Conservation (phyloP, 2,888 invertebrate genomes). For the Pogonocherus hispidulus region DNA sequence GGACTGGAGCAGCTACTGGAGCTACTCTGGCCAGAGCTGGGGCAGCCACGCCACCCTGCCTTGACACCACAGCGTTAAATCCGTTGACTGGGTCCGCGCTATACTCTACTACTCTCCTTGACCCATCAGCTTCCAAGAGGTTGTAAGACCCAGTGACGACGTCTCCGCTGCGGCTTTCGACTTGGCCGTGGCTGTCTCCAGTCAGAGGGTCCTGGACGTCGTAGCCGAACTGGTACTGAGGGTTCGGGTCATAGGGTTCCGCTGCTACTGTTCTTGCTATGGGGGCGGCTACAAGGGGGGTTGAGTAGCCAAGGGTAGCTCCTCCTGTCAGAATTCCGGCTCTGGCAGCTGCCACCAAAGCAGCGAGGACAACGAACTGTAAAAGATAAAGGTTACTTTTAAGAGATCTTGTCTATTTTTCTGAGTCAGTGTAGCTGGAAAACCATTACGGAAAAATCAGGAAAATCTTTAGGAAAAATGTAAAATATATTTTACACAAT, state of each 20-base stretch:
- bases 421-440: too few species aligned
- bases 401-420: too few species aligned
- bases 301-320: neutral
- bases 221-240: constrained; percentile 78
- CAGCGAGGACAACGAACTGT: neutral
- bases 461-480: too few species aligned
- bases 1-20: constrained; percentile 39
- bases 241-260: constrained; percentile 73
- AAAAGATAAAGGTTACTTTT: neutral
- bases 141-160: constrained; percentile 73
- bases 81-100: constrained; percentile 73
- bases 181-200: constrained; percentile 72
- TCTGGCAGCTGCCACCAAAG: neutral
- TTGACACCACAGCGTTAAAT: constrained; percentile 72
- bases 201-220: constrained; percentile 78
- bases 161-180: constrained; percentile 73
- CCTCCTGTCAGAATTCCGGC: neutral
- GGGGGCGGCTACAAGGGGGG: constrained; percentile 54
- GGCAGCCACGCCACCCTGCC: constrained; percentile 51
- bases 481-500: too few species aligned
- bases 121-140: constrained; percentile 72
- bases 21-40: constrained; percentile 52
- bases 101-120: constrained; percentile 72
- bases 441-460: too few species aligned
- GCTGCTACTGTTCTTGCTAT: constrained; percentile 67